phyloP scores from a whole-genome alignment of 2,888 invertebrate species.

The Calameuta filiformis region DNA sequence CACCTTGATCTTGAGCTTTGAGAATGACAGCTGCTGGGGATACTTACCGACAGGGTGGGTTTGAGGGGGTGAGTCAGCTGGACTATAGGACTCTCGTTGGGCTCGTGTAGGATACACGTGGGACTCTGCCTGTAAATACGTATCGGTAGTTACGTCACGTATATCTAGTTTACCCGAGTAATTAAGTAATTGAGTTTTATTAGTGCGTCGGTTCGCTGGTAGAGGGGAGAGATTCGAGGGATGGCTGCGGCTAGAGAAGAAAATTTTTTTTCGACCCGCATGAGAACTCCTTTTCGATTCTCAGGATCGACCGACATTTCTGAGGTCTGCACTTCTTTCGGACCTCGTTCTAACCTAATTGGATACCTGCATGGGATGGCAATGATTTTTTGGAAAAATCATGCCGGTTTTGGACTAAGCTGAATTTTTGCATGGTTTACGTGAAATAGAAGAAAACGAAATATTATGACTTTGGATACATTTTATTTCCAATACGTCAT shows the following conservation, averaged over 20 bases:
- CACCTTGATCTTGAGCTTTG: neutral
- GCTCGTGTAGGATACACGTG: no score
- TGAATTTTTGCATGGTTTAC: no score
- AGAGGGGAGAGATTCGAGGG: conserved; percentile 4
- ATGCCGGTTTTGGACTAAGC: no score
- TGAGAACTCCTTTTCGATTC: conserved; percentile 30
- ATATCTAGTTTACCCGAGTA: conserved; percentile 39
- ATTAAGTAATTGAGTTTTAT: conserved; percentile 48
- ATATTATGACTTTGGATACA: no score
- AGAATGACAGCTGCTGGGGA: neutral
- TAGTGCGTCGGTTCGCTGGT: conserved; percentile 4
- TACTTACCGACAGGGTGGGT: no score
- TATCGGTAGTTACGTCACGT: conserved; percentile 42
- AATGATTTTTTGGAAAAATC: neutral
- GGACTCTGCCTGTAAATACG: conserved; percentile 19
- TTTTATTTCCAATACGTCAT: no score
- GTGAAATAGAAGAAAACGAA: no score
- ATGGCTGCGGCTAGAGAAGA: neutral
- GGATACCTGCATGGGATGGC: conserved; percentile 3
- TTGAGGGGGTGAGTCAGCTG: no score
- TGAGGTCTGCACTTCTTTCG: no score
- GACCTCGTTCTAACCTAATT: no score
- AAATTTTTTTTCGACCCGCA: conserved; percentile 33
- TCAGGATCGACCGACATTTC: no score
- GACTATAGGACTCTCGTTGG: no score